phyloP scores from a whole-genome alignment of 2,797 vertebrate species.

The Anguilla marmorata region DNA sequence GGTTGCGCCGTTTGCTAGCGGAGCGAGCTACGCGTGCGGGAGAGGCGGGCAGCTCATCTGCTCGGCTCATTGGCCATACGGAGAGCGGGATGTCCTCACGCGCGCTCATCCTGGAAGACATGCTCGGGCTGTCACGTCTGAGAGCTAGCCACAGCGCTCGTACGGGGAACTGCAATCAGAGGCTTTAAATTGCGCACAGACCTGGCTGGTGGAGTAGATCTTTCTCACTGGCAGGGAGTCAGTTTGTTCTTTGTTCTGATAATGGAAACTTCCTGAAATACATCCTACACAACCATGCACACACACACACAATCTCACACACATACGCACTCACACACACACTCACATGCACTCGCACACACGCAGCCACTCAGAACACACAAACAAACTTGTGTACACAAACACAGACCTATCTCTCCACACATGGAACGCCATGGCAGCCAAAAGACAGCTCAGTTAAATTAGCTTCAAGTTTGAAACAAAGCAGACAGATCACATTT shows the following conservation, averaged over 20 bases:
- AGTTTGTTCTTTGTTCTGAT: neutral
- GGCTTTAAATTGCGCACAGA: neutral
- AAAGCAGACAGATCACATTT: slow-evolving; percentile 51
- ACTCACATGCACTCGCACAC: slow-evolving; percentile 6
- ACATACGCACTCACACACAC: slow-evolving; percentile 21
- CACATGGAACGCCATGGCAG: slow-evolving; percentile 35
- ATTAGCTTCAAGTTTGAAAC: slow-evolving; percentile 54
- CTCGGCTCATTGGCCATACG: neutral
- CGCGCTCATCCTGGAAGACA: neutral
- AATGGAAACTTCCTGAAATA: slow-evolving; percentile 4
- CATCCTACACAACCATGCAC: slow-evolving; percentile 38
- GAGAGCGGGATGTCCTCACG: neutral
- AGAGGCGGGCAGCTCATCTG: neutral
- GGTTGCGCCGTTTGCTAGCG: neutral
- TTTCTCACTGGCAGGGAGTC: neutral
- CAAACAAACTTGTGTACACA: neutral
- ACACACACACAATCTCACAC: slow-evolving; percentile 35
- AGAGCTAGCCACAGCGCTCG: neutral
- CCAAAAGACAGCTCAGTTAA: slow-evolving; percentile 53
- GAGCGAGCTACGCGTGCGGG: neutral
- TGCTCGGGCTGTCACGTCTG: neutral
- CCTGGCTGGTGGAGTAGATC: neutral
- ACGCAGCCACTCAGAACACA: neutral
- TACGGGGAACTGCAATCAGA: neutral
- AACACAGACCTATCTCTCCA: slow-evolving; percentile 37